Evolutionary conservation across 2,888 invertebrate species (phyloP).

Genomic region (Argynnis bischoffii): DNA sequence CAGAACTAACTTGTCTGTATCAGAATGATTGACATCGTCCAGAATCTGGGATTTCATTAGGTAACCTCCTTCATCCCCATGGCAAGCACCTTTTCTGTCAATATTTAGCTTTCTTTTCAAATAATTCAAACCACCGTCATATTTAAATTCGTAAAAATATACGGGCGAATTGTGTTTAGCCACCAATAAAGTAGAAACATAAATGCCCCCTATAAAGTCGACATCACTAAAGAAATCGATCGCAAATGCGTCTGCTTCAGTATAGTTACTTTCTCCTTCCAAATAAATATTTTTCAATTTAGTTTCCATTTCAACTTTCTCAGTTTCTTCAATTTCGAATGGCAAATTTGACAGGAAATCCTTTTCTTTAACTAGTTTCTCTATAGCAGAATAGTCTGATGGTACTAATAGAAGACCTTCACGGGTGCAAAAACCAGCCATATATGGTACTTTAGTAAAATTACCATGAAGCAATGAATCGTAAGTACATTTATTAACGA

Average conservation of each 20-base stretch:
- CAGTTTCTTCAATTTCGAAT: constrained; percentile 51
- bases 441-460: constrained; percentile 73
- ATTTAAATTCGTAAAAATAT: constrained; percentile 83
- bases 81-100: constrained; percentile 78
- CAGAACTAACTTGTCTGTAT: constrained; percentile 62
- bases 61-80: constrained; percentile 84
- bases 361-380: constrained; percentile 60
- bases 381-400: constrained; percentile 53
- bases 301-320: constrained; percentile 52
- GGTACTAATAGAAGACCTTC: constrained; percentile 70
- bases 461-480: constrained; percentile 63
- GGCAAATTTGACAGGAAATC: constrained; percentile 61
- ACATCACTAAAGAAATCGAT: constrained; percentile 77
- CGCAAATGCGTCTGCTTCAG: constrained; percentile 65
- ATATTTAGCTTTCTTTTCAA: constrained; percentile 70
- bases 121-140: constrained; percentile 79
- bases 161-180: constrained; percentile 67
- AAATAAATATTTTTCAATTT: constrained; percentile 72
- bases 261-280: constrained; percentile 54
- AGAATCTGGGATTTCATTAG: constrained; percentile 68
- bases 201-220: constrained; percentile 67
- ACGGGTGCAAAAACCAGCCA: constrained; percentile 73
- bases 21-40: constrained; percentile 46
- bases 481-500: constrained; percentile 68
- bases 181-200: constrained; percentile 59